Evolutionary conservation across 1,140 invertebrate species (phyloP), one percentile per base, ranked within the genome.

Genomic region (Globodera ellingtonae): DNA sequence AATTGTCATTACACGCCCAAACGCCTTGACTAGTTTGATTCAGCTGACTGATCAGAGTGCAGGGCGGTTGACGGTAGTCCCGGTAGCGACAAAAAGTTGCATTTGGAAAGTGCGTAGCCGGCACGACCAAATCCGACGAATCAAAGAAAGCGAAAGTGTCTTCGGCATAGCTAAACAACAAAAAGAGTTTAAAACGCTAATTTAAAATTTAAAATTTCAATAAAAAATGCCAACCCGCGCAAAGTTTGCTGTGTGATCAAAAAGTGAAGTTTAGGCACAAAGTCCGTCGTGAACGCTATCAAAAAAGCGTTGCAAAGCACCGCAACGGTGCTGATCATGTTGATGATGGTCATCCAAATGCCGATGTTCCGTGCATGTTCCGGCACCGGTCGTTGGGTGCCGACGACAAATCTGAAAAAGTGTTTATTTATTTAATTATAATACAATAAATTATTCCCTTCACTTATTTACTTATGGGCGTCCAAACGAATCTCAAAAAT

Each of bases 251-350:
- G 71, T 4, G 81, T 81, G 18, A 88, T 18, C 81, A 91, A 90
- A 90, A 98, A 98, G 9, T 98, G 93, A 67, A 98, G 86, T 71
- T 94, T 93, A 13, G 97, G 96, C 81, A 99, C 95, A 90, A 98
- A 96, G 86, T 98, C 95, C 0, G 96, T 98, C 4, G 97, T 98
- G 91, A 99, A 99, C 59, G 97, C 97, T 88, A 99, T 98, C 73
- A 99, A 96, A 86, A 98, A 95, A 72, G 94, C 97, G 91, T 98
- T 98, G 69, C 94, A 95, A 24, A 97, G 93, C 15, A 98, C 94
- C 72, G 95, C 94, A 65, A 98, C 90, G 89, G 95, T 94, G 79
- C 94, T 94, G 82, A 97, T 93, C 35, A 93, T 77, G 8, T 67
- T 77, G 0, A 97, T 90, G 81, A 97, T 97, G 70, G 93, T 91